A percentile compares a stretch with the other conserved stretches of the same genome.
Conservation (phyloP, 2,797 vertebrate species). For the Psittacula derbiana region DNA sequence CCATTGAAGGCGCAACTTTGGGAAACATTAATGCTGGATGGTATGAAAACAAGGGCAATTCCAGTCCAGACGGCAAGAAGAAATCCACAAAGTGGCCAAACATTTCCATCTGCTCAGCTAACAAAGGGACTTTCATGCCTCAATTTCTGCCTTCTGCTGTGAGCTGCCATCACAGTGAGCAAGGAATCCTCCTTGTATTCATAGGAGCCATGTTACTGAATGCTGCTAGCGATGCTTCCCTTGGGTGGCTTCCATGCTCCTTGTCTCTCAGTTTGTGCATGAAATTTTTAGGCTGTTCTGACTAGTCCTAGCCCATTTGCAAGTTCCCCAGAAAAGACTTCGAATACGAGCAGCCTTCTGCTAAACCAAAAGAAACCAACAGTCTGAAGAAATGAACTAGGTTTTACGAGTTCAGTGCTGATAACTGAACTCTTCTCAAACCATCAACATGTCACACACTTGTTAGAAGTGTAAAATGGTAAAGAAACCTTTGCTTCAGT, state of each 20-base stretch:
- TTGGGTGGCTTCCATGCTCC: neutral
- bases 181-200: neutral
- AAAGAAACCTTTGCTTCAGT: neutral
- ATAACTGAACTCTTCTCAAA: neutral
- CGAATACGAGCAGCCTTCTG: neutral
- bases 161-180: neutral
- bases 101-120: slow-evolving; percentile 59
- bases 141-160: neutral
- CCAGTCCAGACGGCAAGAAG: slow-evolving; percentile 19
- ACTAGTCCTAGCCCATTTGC: neutral
- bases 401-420: neutral
- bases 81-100: slow-evolving; percentile 41
- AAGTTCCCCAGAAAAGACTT: neutral
- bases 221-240: neutral
- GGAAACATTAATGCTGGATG: slow-evolving; percentile 31
- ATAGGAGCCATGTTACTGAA: neutral
- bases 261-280: neutral
- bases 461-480: neutral
- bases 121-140: neutral
- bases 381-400: neutral
- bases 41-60: slow-evolving; percentile 52
- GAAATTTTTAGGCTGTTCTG: neutral
- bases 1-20: slow-evolving; percentile 42
- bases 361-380: neutral
- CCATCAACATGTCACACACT: neutral